Percentiles rank a stretch among this genome's conserved stretches.
phyloP scores from a whole-genome alignment of 1,140 invertebrate genomes.

The Polypedilum pembai region DNA sequence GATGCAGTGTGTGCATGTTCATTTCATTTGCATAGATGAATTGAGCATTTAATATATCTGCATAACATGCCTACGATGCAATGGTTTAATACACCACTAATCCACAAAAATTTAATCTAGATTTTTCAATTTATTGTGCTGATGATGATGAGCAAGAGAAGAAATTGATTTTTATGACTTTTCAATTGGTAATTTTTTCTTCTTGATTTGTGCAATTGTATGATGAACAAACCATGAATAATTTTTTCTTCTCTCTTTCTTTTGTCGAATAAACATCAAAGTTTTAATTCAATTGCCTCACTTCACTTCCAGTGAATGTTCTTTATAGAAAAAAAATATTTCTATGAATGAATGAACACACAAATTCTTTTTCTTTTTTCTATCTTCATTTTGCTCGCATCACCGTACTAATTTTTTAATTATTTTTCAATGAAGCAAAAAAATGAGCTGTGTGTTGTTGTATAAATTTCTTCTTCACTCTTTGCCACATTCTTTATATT shows the following conservation, averaged over 20 bases:
- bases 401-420: slow-evolving; percentile 25
- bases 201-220: slow-evolving; percentile 19
- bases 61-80: too few species aligned
- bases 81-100: too few species aligned
- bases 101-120: slow-evolving; percentile 11
- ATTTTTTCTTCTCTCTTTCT: neutral
- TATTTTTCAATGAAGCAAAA: slow-evolving; percentile 19
- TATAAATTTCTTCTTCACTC: neutral
- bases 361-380: neutral
- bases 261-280: neutral
- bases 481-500: neutral
- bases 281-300: slow-evolving; percentile 5
- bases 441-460: neutral
- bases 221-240: slow-evolving; percentile 20
- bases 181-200: neutral
- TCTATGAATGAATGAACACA: neutral
- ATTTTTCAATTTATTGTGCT: neutral
- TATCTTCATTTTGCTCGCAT: neutral
- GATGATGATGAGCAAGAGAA: neutral
- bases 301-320: neutral
- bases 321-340: slow-evolving; percentile 1
- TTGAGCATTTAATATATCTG: slow-evolving; percentile 8
- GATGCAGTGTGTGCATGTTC: neutral
- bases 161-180: slow-evolving; percentile 19
- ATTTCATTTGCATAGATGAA: slow-evolving; percentile 6